phyloP scores from a whole-genome alignment of 2,113 vertebrate species.

The Stigmatopora nigra region DNA sequence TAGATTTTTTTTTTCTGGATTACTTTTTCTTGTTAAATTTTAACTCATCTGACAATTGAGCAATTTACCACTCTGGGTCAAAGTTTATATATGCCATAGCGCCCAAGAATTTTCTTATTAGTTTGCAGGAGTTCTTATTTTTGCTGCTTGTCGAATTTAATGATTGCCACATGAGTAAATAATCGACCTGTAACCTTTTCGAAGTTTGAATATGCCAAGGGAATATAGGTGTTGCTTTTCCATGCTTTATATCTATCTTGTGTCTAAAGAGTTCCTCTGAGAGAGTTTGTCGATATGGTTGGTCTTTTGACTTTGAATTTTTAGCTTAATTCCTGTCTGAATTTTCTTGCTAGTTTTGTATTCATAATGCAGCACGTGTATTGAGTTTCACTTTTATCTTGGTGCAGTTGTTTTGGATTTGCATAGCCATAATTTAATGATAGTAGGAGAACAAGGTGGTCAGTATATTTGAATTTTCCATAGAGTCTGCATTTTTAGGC shows the following conservation, averaged over 20 bases:
- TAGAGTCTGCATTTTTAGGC: neutral
- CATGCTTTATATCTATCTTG: neutral
- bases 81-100: neutral
- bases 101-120: too few species aligned
- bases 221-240: neutral
- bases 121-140: neutral
- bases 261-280: too few species aligned
- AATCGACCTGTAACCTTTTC: neutral
- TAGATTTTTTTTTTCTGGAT: neutral
- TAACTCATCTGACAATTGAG: neutral
- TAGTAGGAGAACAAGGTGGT: neutral
- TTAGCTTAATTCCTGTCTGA: neutral
- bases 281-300: neutral
- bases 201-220: neutral
- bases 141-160: neutral
- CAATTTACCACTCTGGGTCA: neutral
- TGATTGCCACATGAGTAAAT: neutral
- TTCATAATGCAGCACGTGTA: neutral
- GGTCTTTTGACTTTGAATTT: neutral
- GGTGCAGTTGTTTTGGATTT: neutral
- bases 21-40: neutral
- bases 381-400: neutral
- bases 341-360: neutral
- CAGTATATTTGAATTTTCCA: neutral
- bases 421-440: neutral